Base-by-base conservation (phyloP, 2,888 invertebrate genomes). In the Cheilosia pagana region DNA sequence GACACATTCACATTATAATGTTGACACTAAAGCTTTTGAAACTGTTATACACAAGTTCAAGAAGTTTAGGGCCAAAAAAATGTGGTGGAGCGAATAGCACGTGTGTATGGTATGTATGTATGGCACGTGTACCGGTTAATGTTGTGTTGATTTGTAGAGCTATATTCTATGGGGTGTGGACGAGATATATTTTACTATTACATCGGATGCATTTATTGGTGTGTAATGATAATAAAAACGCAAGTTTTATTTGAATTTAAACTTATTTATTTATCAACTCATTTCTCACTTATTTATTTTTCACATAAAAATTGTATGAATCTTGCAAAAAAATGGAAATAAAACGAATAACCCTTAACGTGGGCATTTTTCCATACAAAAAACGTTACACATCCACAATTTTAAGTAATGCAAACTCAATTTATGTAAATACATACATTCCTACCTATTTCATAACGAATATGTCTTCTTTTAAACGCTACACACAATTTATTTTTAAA, bases 181-280 rank as follows among this genome's bases (percentile, higher is more conserved):
- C 12, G 12, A 35, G 12, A 35, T 10, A 12, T 35, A 12, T 35
- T 12, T 35, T 28, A 8, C 2, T 28, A 8, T 8, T 23, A 23
- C 5, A n/a, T n/a, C n/a, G n/a, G n/a, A n/a, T n/a, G n/a, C n/a
- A 35, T 35, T 35, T 8, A 35, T 35, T 35, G 35, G 8, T 35
- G 35, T 35, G 12, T 3, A 12, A 35, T 10, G 3, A 31, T 23
- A 21, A 45, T 31, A 48, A 19, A n/a, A 28, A 12, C n/a, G n/a
- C 12, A 25, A 3, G 10, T 19, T 25, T 23, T 43, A 16, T 53
- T 67, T 25, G 43, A 53, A 68, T 57, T 68, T 35, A 57, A 55
- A 57, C 45, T 48, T 57, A 45, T 53, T 55, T 57, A 55, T 68
- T 68, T 68, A 68, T 57, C 45, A 57, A 55, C 65, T 65, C 50